These are phyloP conservation scores for Scrobipalpa costella DNA, from an alignment of 2,888 invertebrate genomes.

Conservation along the genomic window DNA sequence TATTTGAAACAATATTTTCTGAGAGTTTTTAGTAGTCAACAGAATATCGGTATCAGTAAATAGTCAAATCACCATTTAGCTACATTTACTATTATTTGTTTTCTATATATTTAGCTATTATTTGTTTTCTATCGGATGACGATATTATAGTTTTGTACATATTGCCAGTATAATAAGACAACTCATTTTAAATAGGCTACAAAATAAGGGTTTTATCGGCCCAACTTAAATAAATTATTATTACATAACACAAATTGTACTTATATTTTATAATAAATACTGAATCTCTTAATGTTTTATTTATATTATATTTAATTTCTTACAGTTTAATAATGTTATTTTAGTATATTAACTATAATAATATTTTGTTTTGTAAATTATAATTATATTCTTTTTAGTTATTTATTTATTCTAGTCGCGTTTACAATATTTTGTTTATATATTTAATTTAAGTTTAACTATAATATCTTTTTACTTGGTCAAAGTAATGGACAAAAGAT, in stretches of 20 bases:
- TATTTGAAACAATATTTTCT: no score
- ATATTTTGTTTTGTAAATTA: background rate
- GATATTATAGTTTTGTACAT: no score
- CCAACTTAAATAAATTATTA: constrained; percentile 41
- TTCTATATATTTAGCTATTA: no score
- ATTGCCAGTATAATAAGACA: no score
- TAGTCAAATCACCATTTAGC: no score
- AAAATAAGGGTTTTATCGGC: constrained; percentile 64
- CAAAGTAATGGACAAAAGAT: constrained; percentile 21
- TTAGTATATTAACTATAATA: background rate
- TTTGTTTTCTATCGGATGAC: no score
- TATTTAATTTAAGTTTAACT: background rate
- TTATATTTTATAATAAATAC: constrained; percentile 40
- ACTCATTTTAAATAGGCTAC: constrained; percentile 41
- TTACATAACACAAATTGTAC: constrained; percentile 33
- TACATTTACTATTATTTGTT: no score
- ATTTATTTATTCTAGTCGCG: background rate
- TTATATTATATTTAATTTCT: background rate
- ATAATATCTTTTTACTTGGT: constrained; percentile 20
- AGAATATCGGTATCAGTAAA: no score
- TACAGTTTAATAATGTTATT: background rate
- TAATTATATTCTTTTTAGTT: background rate
- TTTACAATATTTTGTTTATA: background rate
- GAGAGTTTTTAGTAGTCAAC: no score
- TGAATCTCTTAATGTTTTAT: constrained; percentile 32